phyloP scores from a whole-genome alignment of 1,140 invertebrate genomes.

The Drosophila pectinifera region DNA sequence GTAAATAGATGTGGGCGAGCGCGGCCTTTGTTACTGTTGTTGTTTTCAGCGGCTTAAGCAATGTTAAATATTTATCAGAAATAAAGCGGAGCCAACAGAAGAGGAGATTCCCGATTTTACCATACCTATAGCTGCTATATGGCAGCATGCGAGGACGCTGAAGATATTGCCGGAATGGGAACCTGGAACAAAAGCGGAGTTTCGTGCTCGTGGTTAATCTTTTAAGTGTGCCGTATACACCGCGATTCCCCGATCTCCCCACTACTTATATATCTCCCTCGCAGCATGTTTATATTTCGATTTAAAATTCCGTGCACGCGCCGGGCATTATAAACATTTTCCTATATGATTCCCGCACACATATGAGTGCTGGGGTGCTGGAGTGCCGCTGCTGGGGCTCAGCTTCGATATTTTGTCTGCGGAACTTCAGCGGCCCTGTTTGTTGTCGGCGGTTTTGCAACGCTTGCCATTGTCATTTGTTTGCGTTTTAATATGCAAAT shows the following conservation, averaged over 20 bases:
- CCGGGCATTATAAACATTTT: conserved; percentile 70
- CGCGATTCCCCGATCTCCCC: background rate
- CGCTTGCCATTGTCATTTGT: conserved; percentile 54
- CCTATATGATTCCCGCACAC: conserved; percentile 49
- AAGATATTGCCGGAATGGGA: conserved; percentile 30
- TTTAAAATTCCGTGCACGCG: conserved; percentile 79
- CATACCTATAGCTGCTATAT: conserved; percentile 18
- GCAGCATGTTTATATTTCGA: conserved; percentile 66
- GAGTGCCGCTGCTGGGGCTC: conserved; percentile 6
- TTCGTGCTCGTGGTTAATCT: conserved; percentile 76
- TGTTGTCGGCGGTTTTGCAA: conserved; percentile 53
- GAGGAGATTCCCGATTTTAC: conserved; percentile 53
- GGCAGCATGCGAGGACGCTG: conserved; percentile 1
- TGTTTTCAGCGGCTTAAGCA: conserved; percentile 76
- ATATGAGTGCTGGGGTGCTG: background rate
- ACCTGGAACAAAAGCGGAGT: conserved; percentile 34
- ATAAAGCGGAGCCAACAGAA: conserved; percentile 63
- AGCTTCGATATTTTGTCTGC: conserved; percentile 6
- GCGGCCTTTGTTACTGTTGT: conserved; percentile 47
- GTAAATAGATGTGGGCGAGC: conserved; percentile 43
- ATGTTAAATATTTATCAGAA: conserved; percentile 76
- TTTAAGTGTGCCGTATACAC: conserved; percentile 67
- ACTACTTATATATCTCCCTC: conserved; percentile 4
- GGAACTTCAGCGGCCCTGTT: conserved; percentile 43
- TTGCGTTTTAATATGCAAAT: conserved; percentile 77